These are phyloP conservation scores for Glyptemys insculpta DNA, from an alignment of 2,797 vertebrate genomes.

Conservation along the genomic window DNA sequence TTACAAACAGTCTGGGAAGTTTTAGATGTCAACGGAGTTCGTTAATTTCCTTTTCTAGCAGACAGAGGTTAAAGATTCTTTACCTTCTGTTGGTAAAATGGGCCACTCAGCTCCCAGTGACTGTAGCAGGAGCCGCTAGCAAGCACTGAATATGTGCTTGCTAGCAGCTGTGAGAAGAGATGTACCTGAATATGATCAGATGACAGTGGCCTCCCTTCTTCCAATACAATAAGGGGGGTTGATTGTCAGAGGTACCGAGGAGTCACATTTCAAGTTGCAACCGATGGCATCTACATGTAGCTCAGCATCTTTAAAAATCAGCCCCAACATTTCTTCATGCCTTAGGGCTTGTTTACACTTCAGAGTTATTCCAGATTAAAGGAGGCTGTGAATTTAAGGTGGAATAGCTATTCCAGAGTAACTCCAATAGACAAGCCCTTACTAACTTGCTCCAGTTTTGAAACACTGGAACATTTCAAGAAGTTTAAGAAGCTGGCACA, in stretches of 20 bases:
- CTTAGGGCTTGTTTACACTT: not conserved
- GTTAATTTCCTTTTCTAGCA: not conserved
- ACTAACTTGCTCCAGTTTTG: not conserved
- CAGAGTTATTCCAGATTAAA: not conserved
- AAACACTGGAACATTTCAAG: not conserved
- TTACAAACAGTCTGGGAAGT: not conserved
- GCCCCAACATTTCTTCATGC: not conserved
- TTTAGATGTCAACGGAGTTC: not conserved
- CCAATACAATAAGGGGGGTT: not conserved
- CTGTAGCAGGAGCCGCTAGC: not conserved
- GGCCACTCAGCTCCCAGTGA: not conserved
- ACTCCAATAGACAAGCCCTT: not conserved
- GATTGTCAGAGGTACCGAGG: not conserved
- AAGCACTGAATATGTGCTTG: no score
- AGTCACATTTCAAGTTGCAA: not conserved
- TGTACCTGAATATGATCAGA: not conserved
- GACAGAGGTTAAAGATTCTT: not conserved
- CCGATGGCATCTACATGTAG: not conserved
- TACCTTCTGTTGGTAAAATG: not conserved
- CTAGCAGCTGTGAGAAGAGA: not conserved
- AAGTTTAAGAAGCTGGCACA: not conserved
- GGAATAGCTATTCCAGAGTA: not conserved
- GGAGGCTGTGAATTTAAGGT: not conserved
- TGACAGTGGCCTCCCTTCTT: not conserved
- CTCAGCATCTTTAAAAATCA: not conserved